Conservation (phyloP, 1,140 invertebrate genomes). For the Vollenhovia emeryi region DNA sequence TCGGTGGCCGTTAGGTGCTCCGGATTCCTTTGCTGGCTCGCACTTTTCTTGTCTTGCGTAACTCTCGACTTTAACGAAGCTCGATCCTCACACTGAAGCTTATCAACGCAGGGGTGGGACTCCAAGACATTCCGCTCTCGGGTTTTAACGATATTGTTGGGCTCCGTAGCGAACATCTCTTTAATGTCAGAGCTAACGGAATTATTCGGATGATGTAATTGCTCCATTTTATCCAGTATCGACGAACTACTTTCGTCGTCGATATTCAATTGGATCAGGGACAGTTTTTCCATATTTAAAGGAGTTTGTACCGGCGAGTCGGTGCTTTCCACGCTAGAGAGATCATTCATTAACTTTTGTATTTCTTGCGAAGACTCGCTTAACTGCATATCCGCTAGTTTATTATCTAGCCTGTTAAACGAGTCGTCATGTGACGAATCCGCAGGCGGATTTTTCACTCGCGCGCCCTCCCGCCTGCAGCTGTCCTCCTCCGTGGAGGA, state of each 20-base stretch:
- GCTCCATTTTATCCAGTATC: slow-evolving; percentile 76
- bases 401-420: slow-evolving; percentile 63
- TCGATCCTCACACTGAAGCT: slow-evolving; percentile 39
- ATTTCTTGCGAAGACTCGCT: slow-evolving; percentile 69
- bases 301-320: slow-evolving; percentile 65
- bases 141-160: slow-evolving; percentile 38
- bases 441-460: not conserved
- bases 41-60: slow-evolving; percentile 58
- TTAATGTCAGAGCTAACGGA: slow-evolving; percentile 42
- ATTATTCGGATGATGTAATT: slow-evolving; percentile 63
- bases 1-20: slow-evolving; percentile 59
- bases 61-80: slow-evolving; percentile 61
- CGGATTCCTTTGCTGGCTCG: slow-evolving; percentile 53
- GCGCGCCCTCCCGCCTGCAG: not conserved
- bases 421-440: slow-evolving; percentile 47
- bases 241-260: slow-evolving; percentile 76
- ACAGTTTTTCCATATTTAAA: slow-evolving; percentile 56
- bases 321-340: slow-evolving; percentile 65
- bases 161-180: slow-evolving; percentile 52
- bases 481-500: slow-evolving; percentile 29
- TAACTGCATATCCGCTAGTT: slow-evolving; percentile 63
- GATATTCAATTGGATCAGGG: slow-evolving; percentile 52
- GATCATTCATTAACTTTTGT: slow-evolving; percentile 68
- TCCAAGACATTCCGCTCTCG: slow-evolving; percentile 50
- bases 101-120: slow-evolving; percentile 45